phyloP scores from a whole-genome alignment of 2,113 vertebrate genomes.

The Notothenia rossii region DNA sequence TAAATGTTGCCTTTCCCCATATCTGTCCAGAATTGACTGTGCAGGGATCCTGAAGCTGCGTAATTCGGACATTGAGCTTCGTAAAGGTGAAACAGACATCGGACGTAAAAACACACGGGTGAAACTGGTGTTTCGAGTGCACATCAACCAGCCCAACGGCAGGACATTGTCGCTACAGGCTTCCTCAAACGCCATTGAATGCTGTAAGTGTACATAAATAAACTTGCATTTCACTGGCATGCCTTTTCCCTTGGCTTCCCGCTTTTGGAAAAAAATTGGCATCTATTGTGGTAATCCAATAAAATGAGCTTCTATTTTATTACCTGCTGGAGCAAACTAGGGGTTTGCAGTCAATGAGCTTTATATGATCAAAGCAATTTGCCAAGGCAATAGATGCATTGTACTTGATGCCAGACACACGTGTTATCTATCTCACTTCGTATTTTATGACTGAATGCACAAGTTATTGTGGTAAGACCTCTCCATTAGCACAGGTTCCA shows the following conservation, averaged over 20 bases:
- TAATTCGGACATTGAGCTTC: conserved; percentile 96
- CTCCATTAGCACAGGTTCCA: conserved; percentile 64
- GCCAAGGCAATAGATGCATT: conserved; percentile 66
- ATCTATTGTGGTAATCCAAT: conserved; percentile 67
- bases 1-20: background rate
- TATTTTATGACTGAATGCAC: conserved; percentile 67
- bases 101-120: conserved; percentile 96
- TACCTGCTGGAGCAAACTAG: conserved; percentile 55
- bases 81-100: conserved; percentile 96
- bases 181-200: conserved; percentile 94
- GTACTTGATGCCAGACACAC: conserved; percentile 63
- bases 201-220: conserved; percentile 87
- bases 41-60: conserved; percentile 95
- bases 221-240: conserved; percentile 18
- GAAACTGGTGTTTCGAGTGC: conserved; percentile 93
- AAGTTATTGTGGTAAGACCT: conserved; percentile 65
- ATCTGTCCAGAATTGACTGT: conserved; percentile 90
- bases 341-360: conserved; percentile 47
- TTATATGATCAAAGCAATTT: conserved; percentile 67
- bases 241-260: conserved; percentile 30
- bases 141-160: conserved; percentile 92
- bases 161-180: conserved; percentile 92
- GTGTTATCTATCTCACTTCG: conserved; percentile 60
- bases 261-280: conserved; percentile 44
- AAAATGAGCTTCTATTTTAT: conserved; percentile 60